phyloP scores from a whole-genome alignment of 2,888 invertebrate genomes.

The Eugnorisma glareosa region DNA sequence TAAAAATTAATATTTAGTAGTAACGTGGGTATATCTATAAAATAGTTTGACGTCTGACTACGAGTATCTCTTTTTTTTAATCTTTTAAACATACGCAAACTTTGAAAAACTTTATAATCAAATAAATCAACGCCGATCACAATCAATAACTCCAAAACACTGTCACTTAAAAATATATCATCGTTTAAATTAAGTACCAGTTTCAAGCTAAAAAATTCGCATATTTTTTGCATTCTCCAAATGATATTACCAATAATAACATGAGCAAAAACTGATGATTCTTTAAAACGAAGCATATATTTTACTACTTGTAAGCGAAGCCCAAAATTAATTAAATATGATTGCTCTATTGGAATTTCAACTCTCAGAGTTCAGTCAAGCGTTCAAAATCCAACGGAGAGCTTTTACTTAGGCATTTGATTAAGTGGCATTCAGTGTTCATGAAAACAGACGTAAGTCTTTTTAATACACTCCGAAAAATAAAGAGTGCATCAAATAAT shows the following conservation, averaged over 20 bases:
- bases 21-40: not conserved
- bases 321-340: not conserved
- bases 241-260: conserved; percentile 37
- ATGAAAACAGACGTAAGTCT: not conserved
- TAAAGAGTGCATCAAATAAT: conserved; percentile 38
- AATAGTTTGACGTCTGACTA: not conserved
- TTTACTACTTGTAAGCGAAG: not conserved
- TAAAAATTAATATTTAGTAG: not conserved
- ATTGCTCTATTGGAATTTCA: not conserved
- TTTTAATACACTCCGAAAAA: conserved; percentile 16
- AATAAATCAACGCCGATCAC: conserved; percentile 17
- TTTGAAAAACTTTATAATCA: not conserved
- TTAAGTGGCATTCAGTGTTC: not conserved
- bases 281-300: conserved; percentile 14
- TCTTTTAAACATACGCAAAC: not conserved
- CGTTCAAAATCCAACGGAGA: not conserved
- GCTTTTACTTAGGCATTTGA: not conserved
- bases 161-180: conserved; percentile 25
- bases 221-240: conserved; percentile 19
- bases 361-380: not conserved
- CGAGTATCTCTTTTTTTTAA: not conserved
- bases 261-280: conserved; percentile 26
- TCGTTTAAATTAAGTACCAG: conserved; percentile 4
- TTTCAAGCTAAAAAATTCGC: not conserved
- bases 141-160: conserved; percentile 23